Conservation (phyloP, 2,888 invertebrate genomes). For the Eupithecia vulgata region DNA sequence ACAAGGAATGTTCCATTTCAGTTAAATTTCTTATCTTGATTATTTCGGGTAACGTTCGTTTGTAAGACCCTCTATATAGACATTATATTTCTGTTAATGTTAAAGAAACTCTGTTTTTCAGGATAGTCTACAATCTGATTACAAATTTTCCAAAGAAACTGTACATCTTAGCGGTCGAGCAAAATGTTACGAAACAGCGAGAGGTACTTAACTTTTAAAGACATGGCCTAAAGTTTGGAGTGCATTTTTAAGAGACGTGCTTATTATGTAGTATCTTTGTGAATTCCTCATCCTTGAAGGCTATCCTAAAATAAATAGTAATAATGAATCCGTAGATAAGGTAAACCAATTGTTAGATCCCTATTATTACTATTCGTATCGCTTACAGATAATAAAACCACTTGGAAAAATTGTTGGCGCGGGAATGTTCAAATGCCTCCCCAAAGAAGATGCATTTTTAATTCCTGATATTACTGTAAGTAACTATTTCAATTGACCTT, state of each 20-base stretch:
- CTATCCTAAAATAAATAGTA: no score
- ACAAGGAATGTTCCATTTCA: no score
- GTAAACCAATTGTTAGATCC: neutral
- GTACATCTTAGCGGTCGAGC: slow-evolving; percentile 87
- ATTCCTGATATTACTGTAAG: slow-evolving; percentile 78
- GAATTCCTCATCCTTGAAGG: neutral
- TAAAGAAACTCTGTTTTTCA: slow-evolving; percentile 50
- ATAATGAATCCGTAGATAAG: neutral
- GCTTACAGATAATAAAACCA: slow-evolving; percentile 80
- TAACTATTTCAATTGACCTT: neutral
- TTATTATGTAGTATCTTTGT: neutral
- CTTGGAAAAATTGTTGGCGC: slow-evolving; percentile 81
- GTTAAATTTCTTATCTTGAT: no score
- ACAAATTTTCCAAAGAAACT: slow-evolving; percentile 82
- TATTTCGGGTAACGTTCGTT: no score
- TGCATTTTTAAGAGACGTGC: no score
- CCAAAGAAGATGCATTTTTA: slow-evolving; percentile 83
- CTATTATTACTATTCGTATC: neutral
- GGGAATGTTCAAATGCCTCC: slow-evolving; percentile 82
- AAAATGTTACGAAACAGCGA: slow-evolving; percentile 79
- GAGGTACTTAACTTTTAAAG: slow-evolving; percentile 60
- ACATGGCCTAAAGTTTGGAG: no score
- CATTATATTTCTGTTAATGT: neutral
- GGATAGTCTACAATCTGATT: slow-evolving; percentile 76
- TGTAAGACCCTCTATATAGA: no score